Base-by-base conservation (phyloP, 2,797 vertebrate species). In the Hyperoplus immaculatus region DNA sequence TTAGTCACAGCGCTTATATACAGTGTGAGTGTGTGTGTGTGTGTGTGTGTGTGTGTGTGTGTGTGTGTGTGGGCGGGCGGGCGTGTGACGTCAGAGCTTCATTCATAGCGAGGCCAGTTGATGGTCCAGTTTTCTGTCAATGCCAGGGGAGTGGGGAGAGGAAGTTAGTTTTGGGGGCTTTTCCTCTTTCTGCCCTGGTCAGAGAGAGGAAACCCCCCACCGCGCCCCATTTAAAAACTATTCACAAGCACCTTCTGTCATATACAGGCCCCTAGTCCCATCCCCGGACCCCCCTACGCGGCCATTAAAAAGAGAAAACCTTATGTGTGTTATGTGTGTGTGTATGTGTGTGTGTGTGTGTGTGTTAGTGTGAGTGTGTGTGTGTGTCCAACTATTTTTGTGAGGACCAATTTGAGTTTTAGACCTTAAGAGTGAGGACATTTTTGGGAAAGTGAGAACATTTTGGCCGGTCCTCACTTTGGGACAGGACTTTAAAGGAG, bases 1-100 rank as follows among this genome's bases (percentile, higher is more conserved):
- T 94, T 94, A 94, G 93, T 93, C 93, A 93, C 87, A 75, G 71
- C 77, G 84, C 78, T 83, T 86, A 83, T 69, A 69, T 64, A 65
- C 46, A 70, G 69, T 68, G 66, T 47, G 75, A 61, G 11, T 57
- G 68, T 68, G 50, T 72, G 62, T 75, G 65, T 39, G 50, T 81
- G 75, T 77, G 76, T 80, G 72, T 39, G 42, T 81, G 73, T 57
- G 72, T 56, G 69, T 68, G 66, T 47, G 75, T 64, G 11, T 57
- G 64, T 62, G 64, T 64, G 69, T 78, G 60, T 72, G 75, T 60
- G 76, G 75, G 59, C 66, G 75, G 58, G 81, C 69, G 83, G 75
- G 81, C 64, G 68, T 41, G 81, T 91, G 90, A 91, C 81, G 83
- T 90, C 89, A 90, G 76, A 53, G 42, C 78, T 82, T 74, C 91